Evolutionary conservation across 1,140 invertebrate species (phyloP), one percentile per base, ranked within the genome.

Genomic region (Drosophila suzukii): DNA sequence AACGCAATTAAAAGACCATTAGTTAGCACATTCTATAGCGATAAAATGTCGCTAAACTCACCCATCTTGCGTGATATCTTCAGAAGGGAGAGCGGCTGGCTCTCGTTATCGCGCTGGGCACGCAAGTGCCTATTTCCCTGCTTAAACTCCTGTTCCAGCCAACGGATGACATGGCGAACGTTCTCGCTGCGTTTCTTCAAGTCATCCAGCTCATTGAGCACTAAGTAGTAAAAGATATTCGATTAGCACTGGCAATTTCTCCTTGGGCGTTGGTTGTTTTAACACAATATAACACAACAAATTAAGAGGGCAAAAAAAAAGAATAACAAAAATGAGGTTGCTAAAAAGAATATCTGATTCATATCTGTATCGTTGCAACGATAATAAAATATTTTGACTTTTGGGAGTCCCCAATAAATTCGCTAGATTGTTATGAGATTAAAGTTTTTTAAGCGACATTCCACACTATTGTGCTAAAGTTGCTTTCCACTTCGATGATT

Each of bases 101-200:
- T 94, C 92, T 98, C 97, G 34, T 96, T 95, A 17, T 95, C 95
- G 32, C 96, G 94, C 92, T 98, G 97, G 5, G 97, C 96, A 71
- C 96, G 93, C 66, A 97, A 92, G 90, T 96, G 98, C 56, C 97
- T 93, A 70, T 97, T 97, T 10, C 97, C 97, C 75, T 95, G 95
- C 61, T 95, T 95, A 17, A 98, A 95, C 93, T 98, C 97, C 24
- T 94, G 92, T 92, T 98, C 97, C 51, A 99, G 92, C 97, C 97
- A 98, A 72, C 97, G 95, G 54, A 98, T 98, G 3, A 96, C 97
- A 91, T 98, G 97, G 51, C 97, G 94, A 0, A 97, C 97, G 74
- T 95, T 94, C 58, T 94, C 94, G 74, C 94, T 96, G 86, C 94
- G 95, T 73, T 95, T 96, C 93, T 98, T 98, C 54, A 97, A 91